These are phyloP conservation scores for Tiliacea aurago DNA, from an alignment of 2,888 invertebrate species.

Conservation along the genomic window DNA sequence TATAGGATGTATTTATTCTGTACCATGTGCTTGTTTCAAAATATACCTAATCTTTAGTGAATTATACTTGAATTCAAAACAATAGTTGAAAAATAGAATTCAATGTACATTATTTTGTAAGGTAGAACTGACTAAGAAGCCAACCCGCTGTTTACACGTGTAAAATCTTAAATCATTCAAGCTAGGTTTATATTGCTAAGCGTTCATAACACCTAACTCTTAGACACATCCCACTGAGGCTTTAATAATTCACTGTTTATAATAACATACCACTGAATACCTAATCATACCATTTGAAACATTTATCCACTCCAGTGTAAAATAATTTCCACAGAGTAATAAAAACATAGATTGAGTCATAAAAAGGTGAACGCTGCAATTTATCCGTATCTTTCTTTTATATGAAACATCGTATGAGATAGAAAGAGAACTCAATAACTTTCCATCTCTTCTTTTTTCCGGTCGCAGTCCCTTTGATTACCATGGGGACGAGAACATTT, in stretches of 20 bases:
- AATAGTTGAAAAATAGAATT: too few species aligned
- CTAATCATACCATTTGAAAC: slow-evolving; percentile 4
- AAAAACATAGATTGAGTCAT: neutral
- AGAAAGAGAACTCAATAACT: neutral
- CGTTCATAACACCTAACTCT: neutral
- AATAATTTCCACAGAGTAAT: slow-evolving; percentile 25
- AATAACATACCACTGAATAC: slow-evolving; percentile 11
- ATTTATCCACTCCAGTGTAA: neutral
- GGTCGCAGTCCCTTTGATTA: neutral
- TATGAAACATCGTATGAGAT: neutral
- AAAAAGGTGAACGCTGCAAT: neutral
- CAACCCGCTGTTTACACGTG: neutral
- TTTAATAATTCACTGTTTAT: slow-evolving; percentile 7
- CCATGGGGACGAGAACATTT: neutral
- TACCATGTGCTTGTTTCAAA: neutral
- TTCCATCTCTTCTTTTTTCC: neutral
- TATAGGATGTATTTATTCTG: neutral
- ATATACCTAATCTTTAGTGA: neutral
- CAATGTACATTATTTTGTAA: neutral
- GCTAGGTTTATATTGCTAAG: too few species aligned
- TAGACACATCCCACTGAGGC: neutral
- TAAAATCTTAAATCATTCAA: neutral
- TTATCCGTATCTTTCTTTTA: neutral
- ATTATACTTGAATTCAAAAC: neutral
- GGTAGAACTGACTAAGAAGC: neutral